A percentile compares a stretch with the other conserved stretches of the same genome.
These are phyloP conservation scores for Cardiocondyla obscurior DNA, from an alignment of 1,140 invertebrate genomes.

Conservation along the genomic window DNA sequence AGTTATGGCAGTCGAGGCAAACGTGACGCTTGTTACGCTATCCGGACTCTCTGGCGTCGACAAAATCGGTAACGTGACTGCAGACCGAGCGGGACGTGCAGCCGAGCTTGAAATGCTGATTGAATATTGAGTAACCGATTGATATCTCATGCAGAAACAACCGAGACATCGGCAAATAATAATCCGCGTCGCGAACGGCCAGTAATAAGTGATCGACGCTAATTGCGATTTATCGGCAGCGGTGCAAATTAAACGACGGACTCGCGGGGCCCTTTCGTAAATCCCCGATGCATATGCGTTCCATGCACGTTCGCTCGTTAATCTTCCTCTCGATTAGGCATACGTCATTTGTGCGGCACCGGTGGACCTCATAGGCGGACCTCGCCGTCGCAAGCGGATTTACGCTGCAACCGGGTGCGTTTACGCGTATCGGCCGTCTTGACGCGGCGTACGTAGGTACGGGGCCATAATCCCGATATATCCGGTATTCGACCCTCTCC, in stretches of 20 bases:
- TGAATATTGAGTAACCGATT: conserved; percentile 14
- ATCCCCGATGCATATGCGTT: not conserved
- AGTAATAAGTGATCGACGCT: conserved; percentile 37
- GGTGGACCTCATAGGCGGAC: not conserved
- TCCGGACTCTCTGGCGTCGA: not conserved
- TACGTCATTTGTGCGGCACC: conserved; percentile 12
- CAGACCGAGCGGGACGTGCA: not conserved
- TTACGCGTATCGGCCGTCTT: conserved; percentile 43
- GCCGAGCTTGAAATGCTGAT: not conserved
- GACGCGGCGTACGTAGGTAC: conserved; percentile 42
- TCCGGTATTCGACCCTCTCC: conserved; percentile 45
- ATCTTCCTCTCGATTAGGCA: conserved; percentile 45
- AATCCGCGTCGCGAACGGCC: conserved; percentile 8
- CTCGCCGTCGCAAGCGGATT: conserved; percentile 4
- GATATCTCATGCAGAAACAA: conserved; percentile 10
- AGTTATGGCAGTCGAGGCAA: not conserved
- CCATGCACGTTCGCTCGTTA: conserved; percentile 19
- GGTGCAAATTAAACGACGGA: conserved; percentile 37
- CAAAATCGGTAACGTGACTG: not conserved
- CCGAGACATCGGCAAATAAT: not conserved
- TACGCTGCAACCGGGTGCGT: conserved; percentile 46
- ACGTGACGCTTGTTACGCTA: conserved; percentile 19
- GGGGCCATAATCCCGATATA: conserved; percentile 57
- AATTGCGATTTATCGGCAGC: conserved; percentile 38
- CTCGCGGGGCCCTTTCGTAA: conserved; percentile 21